These are phyloP conservation scores for Colossoma macropomum DNA, from an alignment of 2,113 vertebrate genomes.

Conservation along the genomic window DNA sequence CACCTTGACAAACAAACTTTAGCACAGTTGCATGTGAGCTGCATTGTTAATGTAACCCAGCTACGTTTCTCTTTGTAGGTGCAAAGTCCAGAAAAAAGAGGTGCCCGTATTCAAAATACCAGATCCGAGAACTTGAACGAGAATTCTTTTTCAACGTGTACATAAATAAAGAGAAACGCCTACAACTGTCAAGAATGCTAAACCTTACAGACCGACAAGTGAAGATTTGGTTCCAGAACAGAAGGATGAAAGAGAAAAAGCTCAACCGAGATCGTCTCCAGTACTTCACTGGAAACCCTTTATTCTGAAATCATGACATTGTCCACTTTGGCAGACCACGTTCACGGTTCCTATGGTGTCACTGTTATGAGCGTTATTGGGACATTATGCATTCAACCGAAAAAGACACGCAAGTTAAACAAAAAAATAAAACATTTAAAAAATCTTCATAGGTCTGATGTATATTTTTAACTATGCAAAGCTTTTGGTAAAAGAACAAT, in stretches of 20 bases:
- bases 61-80: constrained; percentile 69
- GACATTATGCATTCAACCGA: constrained; percentile 45
- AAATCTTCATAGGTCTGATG: constrained; percentile 32
- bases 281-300: constrained; percentile 97
- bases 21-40: neutral
- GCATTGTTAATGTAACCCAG: constrained; percentile 21
- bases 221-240: constrained; percentile 99
- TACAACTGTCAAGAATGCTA: constrained; percentile 96
- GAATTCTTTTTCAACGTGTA: constrained; percentile 99
- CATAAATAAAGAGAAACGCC: constrained; percentile 99
- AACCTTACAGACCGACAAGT: constrained; percentile 98
- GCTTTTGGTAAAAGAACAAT: constrained; percentile 51
- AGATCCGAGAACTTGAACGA: constrained; percentile 99
- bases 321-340: constrained; percentile 34
- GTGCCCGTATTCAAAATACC: constrained; percentile 97
- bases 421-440: constrained; percentile 2
- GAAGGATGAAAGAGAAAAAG: constrained; percentile 99
- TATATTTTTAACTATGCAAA: constrained; percentile 64
- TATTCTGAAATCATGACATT: constrained; percentile 84
- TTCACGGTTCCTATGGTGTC: constrained; percentile 46
- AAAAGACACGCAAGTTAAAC: constrained; percentile 32
- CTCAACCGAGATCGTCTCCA: constrained; percentile 97
- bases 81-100: constrained; percentile 96
- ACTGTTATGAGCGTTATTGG: constrained; percentile 33
- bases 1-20: neutral